Conservation (phyloP, 2,888 invertebrate genomes). For the Muscina levida region DNA sequence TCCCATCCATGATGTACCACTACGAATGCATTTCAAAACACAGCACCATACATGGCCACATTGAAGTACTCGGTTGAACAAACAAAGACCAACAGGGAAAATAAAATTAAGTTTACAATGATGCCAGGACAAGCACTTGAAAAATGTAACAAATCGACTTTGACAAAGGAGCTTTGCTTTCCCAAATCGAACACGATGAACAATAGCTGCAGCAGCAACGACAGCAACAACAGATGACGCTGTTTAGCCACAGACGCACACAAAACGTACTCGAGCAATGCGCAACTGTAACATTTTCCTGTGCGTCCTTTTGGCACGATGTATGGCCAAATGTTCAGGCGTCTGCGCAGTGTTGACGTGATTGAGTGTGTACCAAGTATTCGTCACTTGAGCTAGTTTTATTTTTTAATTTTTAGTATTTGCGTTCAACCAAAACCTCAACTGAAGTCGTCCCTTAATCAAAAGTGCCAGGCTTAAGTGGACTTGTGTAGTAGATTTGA, state of each 20-base stretch:
- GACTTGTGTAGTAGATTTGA: too few relatives aligned
- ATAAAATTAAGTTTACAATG: conserved; percentile 70
- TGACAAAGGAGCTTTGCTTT: conserved; percentile 69
- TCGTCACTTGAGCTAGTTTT: conserved; percentile 37
- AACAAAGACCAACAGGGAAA: conserved; percentile 67
- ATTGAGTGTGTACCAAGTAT: conserved; percentile 38
- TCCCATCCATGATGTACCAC: not conserved
- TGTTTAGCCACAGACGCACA: conserved; percentile 48
- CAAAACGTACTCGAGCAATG: conserved; percentile 36
- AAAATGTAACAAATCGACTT: conserved; percentile 78
- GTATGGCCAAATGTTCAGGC: not conserved
- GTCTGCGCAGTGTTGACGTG: conserved; percentile 31
- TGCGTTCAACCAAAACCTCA: conserved; percentile 36
- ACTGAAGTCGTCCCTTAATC: conserved; percentile 57
- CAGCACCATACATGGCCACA: not conserved
- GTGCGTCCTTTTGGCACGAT: conserved; percentile 53
- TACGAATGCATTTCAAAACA: too few relatives aligned
- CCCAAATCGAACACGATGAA: conserved; percentile 7
- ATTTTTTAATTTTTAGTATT: conserved; percentile 18
- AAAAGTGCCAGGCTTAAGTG: conserved; percentile 67
- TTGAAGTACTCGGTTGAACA: conserved; percentile 51
- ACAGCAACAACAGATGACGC: conserved; percentile 66
- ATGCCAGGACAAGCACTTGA: conserved; percentile 66
- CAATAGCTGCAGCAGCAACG: conserved; percentile 4
- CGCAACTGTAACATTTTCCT: conserved; percentile 57